Conservation (phyloP, 2,888 invertebrate species). For the Xanthia togata region DNA sequence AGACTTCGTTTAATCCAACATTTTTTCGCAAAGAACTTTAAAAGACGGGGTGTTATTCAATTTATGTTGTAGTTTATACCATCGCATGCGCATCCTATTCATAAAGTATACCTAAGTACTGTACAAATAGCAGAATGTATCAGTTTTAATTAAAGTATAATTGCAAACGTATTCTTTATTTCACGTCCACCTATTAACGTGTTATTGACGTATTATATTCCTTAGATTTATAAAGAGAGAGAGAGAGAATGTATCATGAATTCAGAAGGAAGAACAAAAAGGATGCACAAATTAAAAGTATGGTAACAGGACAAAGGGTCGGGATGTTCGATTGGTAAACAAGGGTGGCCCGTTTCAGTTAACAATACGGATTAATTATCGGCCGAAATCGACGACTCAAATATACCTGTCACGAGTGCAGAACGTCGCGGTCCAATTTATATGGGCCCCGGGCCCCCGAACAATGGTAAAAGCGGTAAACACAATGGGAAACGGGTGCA, state of each 20-base stretch:
- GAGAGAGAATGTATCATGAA: constrained; percentile 54
- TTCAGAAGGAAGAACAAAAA: constrained; percentile 63
- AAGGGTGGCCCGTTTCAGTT: constrained; percentile 88
- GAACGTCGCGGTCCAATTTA: constrained; percentile 88
- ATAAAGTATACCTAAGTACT: constrained; percentile 67
- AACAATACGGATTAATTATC: constrained; percentile 90
- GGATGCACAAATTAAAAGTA: constrained; percentile 75
- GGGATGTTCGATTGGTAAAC: constrained; percentile 78
- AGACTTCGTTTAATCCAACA: constrained; percentile 67
- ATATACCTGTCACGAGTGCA: constrained; percentile 89
- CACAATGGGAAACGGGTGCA: constrained; percentile 87
- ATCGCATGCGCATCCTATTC: constrained; percentile 70
- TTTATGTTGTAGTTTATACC: constrained; percentile 65
- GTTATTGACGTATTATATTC: constrained; percentile 58
- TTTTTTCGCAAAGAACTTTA: constrained; percentile 70
- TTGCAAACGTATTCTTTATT: constrained; percentile 68
- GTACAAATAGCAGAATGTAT: constrained; percentile 72
- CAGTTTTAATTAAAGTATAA: constrained; percentile 74
- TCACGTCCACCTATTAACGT: constrained; percentile 62
- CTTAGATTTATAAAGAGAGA: constrained; percentile 18
- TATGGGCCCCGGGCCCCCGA: constrained; percentile 84
- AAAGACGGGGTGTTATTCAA: constrained; percentile 71
- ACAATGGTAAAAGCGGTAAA: constrained; percentile 90
- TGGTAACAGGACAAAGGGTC: constrained; percentile 75
- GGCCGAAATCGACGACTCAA: constrained; percentile 89